These are phyloP conservation scores for Mormoops blainvillei DNA, from an alignment of 2,113 vertebrate genomes.

Conservation along the genomic window DNA sequence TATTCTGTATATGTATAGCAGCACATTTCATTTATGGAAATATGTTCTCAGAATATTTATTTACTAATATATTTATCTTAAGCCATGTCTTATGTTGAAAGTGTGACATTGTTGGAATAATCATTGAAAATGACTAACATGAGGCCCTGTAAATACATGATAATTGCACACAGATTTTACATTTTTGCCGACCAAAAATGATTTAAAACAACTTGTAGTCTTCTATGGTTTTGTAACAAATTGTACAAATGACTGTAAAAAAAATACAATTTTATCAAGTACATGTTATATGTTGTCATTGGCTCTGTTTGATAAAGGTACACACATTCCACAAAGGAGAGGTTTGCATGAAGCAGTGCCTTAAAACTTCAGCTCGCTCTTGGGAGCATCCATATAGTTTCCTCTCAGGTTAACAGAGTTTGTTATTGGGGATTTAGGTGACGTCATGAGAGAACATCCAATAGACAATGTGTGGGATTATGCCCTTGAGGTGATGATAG, in stretches of 20 bases:
- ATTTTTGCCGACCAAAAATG: conserved; percentile 98
- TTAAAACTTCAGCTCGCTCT: not conserved
- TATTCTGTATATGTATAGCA: conserved; percentile 98
- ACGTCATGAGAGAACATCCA: not conserved
- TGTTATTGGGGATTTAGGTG: not conserved
- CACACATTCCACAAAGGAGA: not conserved
- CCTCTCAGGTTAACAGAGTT: not conserved
- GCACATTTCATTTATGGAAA: conserved; percentile 99
- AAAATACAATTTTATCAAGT: conserved; percentile 99
- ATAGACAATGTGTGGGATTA: not conserved
- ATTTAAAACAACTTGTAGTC: conserved; percentile 93
- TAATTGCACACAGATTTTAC: conserved; percentile 98
- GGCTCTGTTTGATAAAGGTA: conserved; percentile 42
- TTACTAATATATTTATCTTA: conserved; percentile 99
- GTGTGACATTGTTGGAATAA: conserved; percentile 91
- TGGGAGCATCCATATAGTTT: not conserved
- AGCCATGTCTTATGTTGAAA: conserved; percentile 99
- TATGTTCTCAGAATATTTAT: conserved; percentile 99
- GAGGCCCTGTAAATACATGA: conserved; percentile 96
- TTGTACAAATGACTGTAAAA: conserved; percentile 98
- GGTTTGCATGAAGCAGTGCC: not conserved
- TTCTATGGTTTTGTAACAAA: conserved; percentile 99
- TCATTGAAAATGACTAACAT: conserved; percentile 96
- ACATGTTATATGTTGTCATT: conserved; percentile 69
- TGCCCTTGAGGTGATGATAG: not conserved